Conservation (phyloP, 2,888 invertebrate species). For the Cremastobaeus sp. region DNA sequence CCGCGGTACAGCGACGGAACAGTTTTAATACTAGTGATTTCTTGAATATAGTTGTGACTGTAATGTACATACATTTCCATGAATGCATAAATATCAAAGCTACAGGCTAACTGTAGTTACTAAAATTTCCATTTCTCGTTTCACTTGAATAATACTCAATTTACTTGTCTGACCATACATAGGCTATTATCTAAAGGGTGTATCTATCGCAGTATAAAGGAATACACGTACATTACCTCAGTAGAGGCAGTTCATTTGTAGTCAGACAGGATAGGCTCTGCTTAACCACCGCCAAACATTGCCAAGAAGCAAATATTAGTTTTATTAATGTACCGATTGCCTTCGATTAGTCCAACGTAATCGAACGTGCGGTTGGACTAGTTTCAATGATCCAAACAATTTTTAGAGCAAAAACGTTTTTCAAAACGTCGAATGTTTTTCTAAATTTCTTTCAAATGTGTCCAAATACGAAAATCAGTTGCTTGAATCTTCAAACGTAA, state of each 20-base stretch:
- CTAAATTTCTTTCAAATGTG: no score
- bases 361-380: constrained; percentile 12
- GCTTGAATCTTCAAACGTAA: no score
- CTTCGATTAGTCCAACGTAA: no score
- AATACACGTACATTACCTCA: constrained; percentile 30
- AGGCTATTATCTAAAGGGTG: constrained; percentile 58
- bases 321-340: constrained; percentile 38
- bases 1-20: constrained; percentile 14
- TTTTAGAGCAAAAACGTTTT: no score
- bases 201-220: constrained; percentile 52
- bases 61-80: constrained; percentile 55
- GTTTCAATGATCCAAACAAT: constrained; percentile 24
- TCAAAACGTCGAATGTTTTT: no score
- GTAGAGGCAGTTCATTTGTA: constrained; percentile 27
- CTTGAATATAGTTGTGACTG: constrained; percentile 52
- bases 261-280: constrained; percentile 45
- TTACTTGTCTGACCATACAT: constrained; percentile 59
- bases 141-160: constrained; percentile 61
- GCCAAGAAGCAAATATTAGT: constrained; percentile 37
- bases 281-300: constrained; percentile 34
- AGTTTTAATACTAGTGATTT: constrained; percentile 46
- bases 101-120: constrained; percentile 51
- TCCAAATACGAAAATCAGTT: no score
- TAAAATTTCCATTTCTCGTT: constrained; percentile 60
- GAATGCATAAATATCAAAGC: constrained; percentile 59